A percentile compares a stretch with the other conserved stretches of the same genome.
Evolutionary conservation across 2,797 vertebrate genomes (phyloP).

Genomic region (Pithecia hirsuta): DNA sequence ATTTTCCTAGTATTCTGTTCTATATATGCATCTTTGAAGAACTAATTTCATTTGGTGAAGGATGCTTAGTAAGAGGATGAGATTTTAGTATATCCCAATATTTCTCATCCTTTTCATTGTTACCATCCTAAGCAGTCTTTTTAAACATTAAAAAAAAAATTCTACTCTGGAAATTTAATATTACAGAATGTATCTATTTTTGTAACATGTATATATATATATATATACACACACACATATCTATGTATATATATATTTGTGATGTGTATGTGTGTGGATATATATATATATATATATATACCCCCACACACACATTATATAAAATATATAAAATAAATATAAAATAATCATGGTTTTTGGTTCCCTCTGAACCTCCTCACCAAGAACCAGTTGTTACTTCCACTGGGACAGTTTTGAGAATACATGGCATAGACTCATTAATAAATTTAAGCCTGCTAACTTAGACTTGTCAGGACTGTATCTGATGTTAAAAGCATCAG

Average conservation of each 20-base stretch:
- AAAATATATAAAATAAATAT: neutral
- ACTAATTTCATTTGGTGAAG: constrained; percentile 7
- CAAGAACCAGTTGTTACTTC: neutral
- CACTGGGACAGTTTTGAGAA: neutral
- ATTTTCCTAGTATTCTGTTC: neutral
- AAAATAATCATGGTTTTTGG: neutral
- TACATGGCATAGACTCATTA: neutral
- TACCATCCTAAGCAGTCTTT: neutral
- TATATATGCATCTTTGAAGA: neutral
- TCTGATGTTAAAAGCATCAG: neutral
- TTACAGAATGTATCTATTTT: neutral
- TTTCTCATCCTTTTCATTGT: neutral
- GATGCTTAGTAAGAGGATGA: neutral
- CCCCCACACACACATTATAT: no score
- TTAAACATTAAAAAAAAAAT: neutral
- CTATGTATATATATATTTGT: no score
- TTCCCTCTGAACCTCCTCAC: rapidly evolving
- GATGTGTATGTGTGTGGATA: no score
- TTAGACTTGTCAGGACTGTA: neutral
- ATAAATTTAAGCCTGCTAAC: neutral
- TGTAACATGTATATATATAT: neutral
- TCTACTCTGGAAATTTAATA: neutral
- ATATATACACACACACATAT: no score
- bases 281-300: no score
- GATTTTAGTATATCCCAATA: neutral